Evolutionary conservation across 2,113 vertebrate species (phyloP), one percentile per base, ranked within the genome.

Genomic region (Gobiocypris rarus): DNA sequence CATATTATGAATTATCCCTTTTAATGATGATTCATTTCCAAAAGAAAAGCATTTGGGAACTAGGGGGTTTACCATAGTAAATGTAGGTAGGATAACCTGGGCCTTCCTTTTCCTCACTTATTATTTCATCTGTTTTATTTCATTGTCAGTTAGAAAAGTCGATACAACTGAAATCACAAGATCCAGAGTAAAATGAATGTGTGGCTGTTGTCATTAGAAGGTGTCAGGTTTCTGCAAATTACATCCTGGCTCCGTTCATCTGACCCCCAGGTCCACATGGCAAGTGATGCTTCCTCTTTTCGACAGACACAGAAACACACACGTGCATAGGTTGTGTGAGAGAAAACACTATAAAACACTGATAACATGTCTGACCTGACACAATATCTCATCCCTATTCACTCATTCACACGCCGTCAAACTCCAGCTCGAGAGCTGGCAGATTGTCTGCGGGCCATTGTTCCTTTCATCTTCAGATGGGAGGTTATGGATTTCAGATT

Each of bases 171-270:
- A 76, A 87, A 84, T 82, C 45, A 31, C 73, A 73, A 56, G 31
- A 77, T 81, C 4, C 31, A 65, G 38, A 56, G 9, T 31, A 26
- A 82, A 86, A 84, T 52, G 74, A 24, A 76, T 80, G 76, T 79
- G 48, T 75, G 71, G 28, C 52, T 88, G 59, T n/a, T 59, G 79
- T 87, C 75, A 83, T 31, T 31, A 45, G 9, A 43, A 52, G 24
- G 38, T 78, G 67, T 86, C 82, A 82, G 73, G 48, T 75, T 80
- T 84, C 58, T 34, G 14, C 41, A 75, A 85, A 87, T 87, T 41
- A 81, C 63, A 65, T 31, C 26, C 74, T 79, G 75, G 67, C 63
- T 78, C 58, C 26, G n/a, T 52, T 87, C 75, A 80, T 84, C 58
- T 82, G 50, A 71, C 65, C 43, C 75, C 48, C 56, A 9, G 24